Evolutionary conservation across 2,113 vertebrate genomes (phyloP).

Genomic region (Elephas maximus): DNA sequence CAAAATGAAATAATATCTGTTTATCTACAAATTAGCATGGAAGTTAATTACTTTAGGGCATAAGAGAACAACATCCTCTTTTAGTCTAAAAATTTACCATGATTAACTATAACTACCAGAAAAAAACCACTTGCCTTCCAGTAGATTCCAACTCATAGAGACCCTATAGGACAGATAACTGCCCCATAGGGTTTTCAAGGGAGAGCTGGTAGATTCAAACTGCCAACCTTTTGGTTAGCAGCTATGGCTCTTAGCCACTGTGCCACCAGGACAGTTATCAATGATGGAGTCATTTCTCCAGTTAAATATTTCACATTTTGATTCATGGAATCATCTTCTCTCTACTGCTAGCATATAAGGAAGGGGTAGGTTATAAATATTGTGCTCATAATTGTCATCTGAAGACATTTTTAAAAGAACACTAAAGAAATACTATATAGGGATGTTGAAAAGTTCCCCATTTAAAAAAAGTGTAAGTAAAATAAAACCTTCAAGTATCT

Average conservation of each 20-base stretch:
- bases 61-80: neutral
- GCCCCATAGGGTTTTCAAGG: no score
- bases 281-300: neutral
- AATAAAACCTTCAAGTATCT: neutral
- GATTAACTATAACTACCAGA: neutral
- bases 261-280: neutral
- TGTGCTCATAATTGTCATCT: neutral
- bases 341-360: neutral
- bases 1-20: constrained; percentile 16
- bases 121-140: no score
- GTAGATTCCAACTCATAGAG: no score
- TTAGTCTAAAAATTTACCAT: neutral
- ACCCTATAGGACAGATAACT: no score
- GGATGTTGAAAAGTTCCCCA: neutral
- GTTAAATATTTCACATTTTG: constrained; percentile 25
- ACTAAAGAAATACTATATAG: neutral
- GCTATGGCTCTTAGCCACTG: no score
- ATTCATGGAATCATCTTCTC: neutral
- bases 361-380: neutral
- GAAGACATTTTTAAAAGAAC: constrained; percentile 3
- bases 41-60: neutral
- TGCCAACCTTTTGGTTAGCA: no score
- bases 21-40: constrained; percentile 39
- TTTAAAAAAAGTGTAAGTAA: neutral
- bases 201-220: no score